Conservation (phyloP, 2,113 vertebrate species). For the Saguinus imperator region DNA sequence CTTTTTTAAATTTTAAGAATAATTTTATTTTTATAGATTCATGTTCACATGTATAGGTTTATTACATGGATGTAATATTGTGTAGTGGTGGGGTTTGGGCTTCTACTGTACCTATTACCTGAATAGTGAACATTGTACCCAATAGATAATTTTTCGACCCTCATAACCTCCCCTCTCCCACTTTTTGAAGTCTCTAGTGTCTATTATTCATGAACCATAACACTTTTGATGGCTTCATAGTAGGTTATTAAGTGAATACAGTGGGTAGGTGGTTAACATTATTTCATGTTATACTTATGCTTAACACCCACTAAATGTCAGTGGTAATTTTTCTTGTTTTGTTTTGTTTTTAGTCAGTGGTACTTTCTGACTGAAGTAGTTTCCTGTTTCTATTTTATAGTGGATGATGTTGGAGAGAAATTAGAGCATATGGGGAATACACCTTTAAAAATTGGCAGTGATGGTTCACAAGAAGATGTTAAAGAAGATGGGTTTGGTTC, state of each 20-base stretch:
- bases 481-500: conserved; percentile 96
- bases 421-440: conserved; percentile 94
- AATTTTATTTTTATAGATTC: not conserved
- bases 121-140: too few relatives aligned
- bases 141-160: too few relatives aligned
- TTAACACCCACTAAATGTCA: conserved; percentile 46
- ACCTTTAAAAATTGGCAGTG: conserved; percentile 95
- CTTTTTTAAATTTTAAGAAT: not conserved
- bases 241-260: conserved; percentile 35
- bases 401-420: conserved; percentile 98
- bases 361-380: conserved; percentile 66
- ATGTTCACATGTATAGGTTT: not conserved
- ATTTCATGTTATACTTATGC: conserved; percentile 31
- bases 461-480: conserved; percentile 93
- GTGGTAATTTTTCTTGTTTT: conserved; percentile 37
- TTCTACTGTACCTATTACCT: too few relatives aligned
- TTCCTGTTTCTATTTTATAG: conserved; percentile 84
- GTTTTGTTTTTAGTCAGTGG: not conserved
- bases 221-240: conserved; percentile 4
- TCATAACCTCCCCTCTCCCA: too few relatives aligned
- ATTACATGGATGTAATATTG: too few relatives aligned
- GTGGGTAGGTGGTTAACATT: not conserved
- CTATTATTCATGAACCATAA: not conserved
- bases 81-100: too few relatives aligned
- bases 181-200: too few relatives aligned